phyloP scores from a whole-genome alignment of 1,140 invertebrate genomes.

The Cotesia vestalis region DNA sequence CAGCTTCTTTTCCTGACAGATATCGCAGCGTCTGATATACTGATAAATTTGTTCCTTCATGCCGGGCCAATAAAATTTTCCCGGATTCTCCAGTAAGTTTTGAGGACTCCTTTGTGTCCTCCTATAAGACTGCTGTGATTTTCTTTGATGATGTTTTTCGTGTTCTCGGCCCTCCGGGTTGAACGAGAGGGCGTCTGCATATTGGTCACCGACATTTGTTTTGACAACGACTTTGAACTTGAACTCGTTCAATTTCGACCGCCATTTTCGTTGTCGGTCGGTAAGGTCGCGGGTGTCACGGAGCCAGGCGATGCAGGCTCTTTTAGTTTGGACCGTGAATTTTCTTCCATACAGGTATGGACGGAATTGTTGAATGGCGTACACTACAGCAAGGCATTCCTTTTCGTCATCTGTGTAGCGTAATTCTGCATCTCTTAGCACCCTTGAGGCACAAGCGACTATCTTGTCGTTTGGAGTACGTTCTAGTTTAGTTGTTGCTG shows the following conservation, averaged over 20 bases:
- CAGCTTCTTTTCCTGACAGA: too few species aligned
- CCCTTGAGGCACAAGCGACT: conserved; percentile 42
- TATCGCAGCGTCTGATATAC: too few species aligned
- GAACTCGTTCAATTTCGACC: neutral
- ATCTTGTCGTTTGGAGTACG: neutral
- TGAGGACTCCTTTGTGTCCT: too few species aligned
- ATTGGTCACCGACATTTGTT: neutral
- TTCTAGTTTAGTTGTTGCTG: neutral
- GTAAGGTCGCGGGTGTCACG: neutral
- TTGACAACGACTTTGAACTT: neutral
- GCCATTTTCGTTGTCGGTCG: neutral
- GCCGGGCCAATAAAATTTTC: too few species aligned
- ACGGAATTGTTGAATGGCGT: conserved; percentile 55
- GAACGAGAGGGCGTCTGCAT: conserved; percentile 6
- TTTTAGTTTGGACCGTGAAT: conserved; percentile 62
- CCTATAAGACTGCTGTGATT: too few species aligned
- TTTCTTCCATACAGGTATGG: conserved; percentile 57
- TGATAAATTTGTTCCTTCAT: too few species aligned
- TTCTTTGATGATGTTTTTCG: conserved; percentile 24
- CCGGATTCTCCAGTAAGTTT: too few species aligned
- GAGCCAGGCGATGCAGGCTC: conserved; percentile 57
- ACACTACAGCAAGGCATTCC: conserved; percentile 44
- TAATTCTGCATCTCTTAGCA: conserved; percentile 45
- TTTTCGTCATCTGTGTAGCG: conserved; percentile 43
- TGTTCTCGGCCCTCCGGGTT: neutral